Evolutionary conservation across 2,113 vertebrate species (phyloP), one percentile per base, ranked within the genome.

Genomic region (Serranochromis macrocephalus): DNA sequence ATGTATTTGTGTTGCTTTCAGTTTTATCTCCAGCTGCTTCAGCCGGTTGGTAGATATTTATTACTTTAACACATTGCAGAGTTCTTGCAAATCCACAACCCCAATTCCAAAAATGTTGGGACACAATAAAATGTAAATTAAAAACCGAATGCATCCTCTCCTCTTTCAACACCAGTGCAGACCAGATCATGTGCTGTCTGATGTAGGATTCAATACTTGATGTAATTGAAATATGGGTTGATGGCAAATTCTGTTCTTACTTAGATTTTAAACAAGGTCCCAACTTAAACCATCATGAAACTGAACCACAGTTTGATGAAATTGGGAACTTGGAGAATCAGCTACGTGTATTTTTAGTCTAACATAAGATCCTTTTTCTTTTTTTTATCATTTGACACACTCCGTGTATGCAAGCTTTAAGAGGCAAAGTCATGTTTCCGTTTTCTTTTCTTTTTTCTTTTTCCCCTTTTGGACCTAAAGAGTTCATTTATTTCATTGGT

Each of bases 401-500:
- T 40, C 33, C 0, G 4, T 68, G 7, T 13, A 21, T 68, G 11
- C 36, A 40, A 42, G 36, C 36, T 24, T 40, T 71, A 68, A 68
- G 3, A 0, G 0, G n/a, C 63, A 71, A 40, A 71, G 63, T 9
- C 2, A 0, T 14, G 11, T 42, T 38, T 68, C 33, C 0, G 3
- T 31, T 63, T 63, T 11, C 9, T 19, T 42, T 42, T 16, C 19
- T 8, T 55, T 13, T 55, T 57, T 14, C 12, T n/a, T 36, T 36
- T 36, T 5, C 61, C 17, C 13, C 38, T 73, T 9, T 45, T 42
- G n/a, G 61, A 33, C 31, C 16, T 11, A 19, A 66, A 19, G 6
- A 0, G 38, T 73, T 45, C 5, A 45, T 73, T 71, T 73, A 42
- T 73, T 42, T 73, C 4, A 45, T 2, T 73, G 66, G 66, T 42